phyloP scores from a whole-genome alignment of 2,888 invertebrate species.

The Brenthis ino region DNA sequence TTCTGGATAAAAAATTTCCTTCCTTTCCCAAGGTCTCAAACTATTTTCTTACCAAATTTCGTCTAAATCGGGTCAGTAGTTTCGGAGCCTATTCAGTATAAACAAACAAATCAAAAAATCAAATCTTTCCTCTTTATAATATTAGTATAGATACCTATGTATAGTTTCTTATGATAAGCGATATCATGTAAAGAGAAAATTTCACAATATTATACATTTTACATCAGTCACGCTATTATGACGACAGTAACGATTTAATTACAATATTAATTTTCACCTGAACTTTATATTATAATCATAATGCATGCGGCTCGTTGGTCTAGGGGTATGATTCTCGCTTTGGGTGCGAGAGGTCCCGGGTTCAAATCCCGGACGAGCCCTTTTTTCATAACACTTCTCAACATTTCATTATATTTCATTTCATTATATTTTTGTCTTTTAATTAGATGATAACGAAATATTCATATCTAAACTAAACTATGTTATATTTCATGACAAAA shows the following conservation, averaged over 20 bases:
- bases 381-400: not conserved
- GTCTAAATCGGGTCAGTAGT: no score
- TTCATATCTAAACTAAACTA: not conserved
- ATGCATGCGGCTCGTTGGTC: constrained; percentile 77
- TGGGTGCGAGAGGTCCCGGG: constrained; percentile 84
- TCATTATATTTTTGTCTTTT: constrained; percentile 5
- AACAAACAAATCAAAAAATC: no score
- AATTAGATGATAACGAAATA: not conserved
- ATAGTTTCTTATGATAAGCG: not conserved
- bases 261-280: not conserved
- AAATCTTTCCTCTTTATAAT: no score
- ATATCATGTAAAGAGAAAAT: not conserved
- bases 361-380: constrained; percentile 84
- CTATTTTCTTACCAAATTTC: no score
- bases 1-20: no score
- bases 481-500: no score
- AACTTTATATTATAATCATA: not conserved
- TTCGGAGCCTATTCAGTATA: no score
- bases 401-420: not conserved
- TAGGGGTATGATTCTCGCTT: constrained; percentile 84
- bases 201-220: not conserved
- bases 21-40: no score
- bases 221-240: constrained; percentile 1
- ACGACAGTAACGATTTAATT: no score
- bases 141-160: no score